These are phyloP conservation scores for Muscidifurax raptorellus DNA, from an alignment of 1,140 invertebrate genomes.

Conservation along the genomic window DNA sequence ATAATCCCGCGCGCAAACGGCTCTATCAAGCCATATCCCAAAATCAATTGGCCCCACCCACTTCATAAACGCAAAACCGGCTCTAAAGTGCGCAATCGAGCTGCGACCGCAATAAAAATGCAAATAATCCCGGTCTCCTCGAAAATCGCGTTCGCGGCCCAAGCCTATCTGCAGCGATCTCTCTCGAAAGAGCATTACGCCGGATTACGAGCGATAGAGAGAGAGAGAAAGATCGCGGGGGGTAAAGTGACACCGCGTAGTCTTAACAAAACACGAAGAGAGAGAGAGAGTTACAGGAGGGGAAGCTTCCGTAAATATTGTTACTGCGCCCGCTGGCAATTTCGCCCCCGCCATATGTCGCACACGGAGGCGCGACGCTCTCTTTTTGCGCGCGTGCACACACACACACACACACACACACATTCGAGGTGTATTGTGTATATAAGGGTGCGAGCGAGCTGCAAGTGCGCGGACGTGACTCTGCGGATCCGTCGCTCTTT, in stretches of 20 bases:
- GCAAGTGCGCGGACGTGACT: constrained; percentile 10
- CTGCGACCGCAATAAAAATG: constrained; percentile 24
- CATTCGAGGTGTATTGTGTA: not conserved
- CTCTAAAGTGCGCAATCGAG: not conserved
- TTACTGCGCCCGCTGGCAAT: constrained; percentile 73
- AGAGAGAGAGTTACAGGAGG: not conserved
- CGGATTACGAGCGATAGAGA: constrained; percentile 61
- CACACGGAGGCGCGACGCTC: constrained; percentile 51
- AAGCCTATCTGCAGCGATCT: constrained; percentile 50
- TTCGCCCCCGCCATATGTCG: constrained; percentile 73
- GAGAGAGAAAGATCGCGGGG: constrained; percentile 4
- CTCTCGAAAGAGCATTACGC: constrained; percentile 72
- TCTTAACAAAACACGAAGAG: constrained; percentile 73
- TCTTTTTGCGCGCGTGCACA: constrained; percentile 60
- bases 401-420: no score
- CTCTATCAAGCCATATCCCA: not conserved
- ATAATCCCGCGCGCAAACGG: not conserved
- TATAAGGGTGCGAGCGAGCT: not conserved
- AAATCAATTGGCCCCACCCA: constrained; percentile 3
- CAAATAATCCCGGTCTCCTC: constrained; percentile 25
- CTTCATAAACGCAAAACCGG: not conserved
- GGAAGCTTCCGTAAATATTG: constrained; percentile 74
- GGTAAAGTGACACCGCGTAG: constrained; percentile 71
- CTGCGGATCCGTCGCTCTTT: constrained; percentile 37
- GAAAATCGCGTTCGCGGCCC: not conserved